Evolutionary conservation across 1,140 invertebrate genomes (phyloP).

Genomic region (Helicoverpa zea): DNA sequence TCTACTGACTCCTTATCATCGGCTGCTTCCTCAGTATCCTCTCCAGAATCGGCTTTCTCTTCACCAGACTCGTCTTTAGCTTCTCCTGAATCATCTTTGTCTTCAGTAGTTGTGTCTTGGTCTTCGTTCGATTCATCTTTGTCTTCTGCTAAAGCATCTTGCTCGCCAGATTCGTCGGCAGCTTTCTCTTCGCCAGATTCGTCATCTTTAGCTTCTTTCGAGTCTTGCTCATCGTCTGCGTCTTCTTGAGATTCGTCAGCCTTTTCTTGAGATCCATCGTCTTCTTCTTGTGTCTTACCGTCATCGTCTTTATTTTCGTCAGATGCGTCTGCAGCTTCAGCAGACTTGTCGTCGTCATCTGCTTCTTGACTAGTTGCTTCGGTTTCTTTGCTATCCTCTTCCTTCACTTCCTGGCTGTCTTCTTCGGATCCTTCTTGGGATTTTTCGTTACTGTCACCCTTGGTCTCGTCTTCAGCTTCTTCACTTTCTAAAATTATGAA

Average conservation of each 20-base stretch:
- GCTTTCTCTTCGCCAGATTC: constrained; percentile 69
- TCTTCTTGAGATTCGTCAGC: constrained; percentile 79
- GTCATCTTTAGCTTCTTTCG: constrained; percentile 73
- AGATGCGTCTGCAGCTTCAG: constrained; percentile 62
- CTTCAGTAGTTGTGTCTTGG: constrained; percentile 53
- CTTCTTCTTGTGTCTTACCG: constrained; percentile 70
- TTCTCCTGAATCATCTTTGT: constrained; percentile 50
- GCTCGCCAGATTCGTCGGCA: constrained; percentile 70
- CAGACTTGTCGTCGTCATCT: constrained; percentile 63
- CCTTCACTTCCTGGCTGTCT: constrained; percentile 63
- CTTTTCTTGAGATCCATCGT: constrained; percentile 82
- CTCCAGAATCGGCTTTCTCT: constrained; percentile 54
- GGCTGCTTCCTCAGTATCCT: constrained; percentile 54
- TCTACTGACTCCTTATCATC: constrained; percentile 56
- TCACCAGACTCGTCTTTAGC: constrained; percentile 47
- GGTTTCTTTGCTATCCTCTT: constrained; percentile 63
- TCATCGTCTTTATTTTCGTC: constrained; percentile 69
- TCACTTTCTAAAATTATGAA: constrained; percentile 67
- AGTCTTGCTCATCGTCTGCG: constrained; percentile 63
- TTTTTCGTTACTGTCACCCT: constrained; percentile 57
- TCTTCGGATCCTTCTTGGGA: constrained; percentile 50
- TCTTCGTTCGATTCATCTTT: constrained; percentile 69
- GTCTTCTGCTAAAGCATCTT: constrained; percentile 59
- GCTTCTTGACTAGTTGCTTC: constrained; percentile 56
- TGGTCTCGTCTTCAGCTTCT: constrained; percentile 63